Base-by-base conservation (phyloP, 1,140 invertebrate genomes). In the Himalopsyche phryganea region DNA sequence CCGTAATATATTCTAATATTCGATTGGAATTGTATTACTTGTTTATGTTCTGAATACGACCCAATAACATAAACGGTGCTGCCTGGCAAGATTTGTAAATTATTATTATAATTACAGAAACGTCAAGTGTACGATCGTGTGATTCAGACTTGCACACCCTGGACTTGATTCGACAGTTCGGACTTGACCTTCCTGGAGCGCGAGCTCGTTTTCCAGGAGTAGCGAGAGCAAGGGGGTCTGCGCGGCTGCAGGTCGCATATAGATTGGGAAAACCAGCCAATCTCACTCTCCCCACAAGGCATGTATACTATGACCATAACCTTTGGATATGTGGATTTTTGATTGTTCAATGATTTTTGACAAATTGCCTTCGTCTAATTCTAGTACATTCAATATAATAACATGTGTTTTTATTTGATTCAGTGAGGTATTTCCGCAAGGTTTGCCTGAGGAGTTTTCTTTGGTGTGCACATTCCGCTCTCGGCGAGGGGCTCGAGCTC, bases 71-170 rank as follows among this genome's bases (percentile, higher is more conserved):
- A n/a, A n/a, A n/a, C n/a, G n/a, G n/a, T n/a, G n/a, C n/a, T n/a
- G n/a, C n/a, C n/a, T n/a, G n/a, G n/a, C n/a, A n/a, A n/a, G n/a
- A n/a, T n/a, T n/a, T n/a, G n/a, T n/a, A n/a, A n/a, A n/a, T n/a
- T n/a, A n/a, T n/a, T n/a, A n/a, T n/a, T n/a, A n/a, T n/a, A n/a
- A n/a, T n/a, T n/a, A 5, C 38, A 40, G 38, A 15, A 40, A 5
- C 15, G n/a, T n/a, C 38, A 40, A 40, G 44, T 15, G 33, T 18
- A 4, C 80, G 80, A 65, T 82, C 82, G 1, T 87, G 86, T 6
- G 86, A 90, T 66, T 84, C 88, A 57, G 89, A 90, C 72, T 78
- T 90, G 11, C 85, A 88, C 65, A 85, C 83, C 0, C 88, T 88
- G 63, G 90, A 93, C 70, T 84, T 92, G 28, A 90, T 93, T 50